A percentile compares a stretch with the other conserved stretches of the same genome.
Conservation (phyloP, 2,888 invertebrate species). For the Drosophila infuscata region DNA sequence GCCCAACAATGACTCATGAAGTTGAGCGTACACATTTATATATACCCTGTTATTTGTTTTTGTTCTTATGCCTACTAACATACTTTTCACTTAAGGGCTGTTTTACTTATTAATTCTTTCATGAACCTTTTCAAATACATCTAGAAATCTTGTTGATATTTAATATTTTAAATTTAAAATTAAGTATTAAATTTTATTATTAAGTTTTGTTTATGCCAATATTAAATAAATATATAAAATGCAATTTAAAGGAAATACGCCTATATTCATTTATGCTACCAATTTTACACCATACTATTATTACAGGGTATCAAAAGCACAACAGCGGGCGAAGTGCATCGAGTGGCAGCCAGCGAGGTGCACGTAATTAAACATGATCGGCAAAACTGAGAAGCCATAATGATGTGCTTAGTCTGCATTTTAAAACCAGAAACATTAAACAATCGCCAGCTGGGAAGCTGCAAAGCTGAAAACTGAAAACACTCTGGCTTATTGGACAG, state of each 20-base stretch:
- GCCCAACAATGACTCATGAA: background rate
- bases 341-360: slow-evolving; percentile 33
- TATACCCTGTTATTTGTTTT: background rate
- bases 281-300: too few species aligned
- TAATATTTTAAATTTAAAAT: background rate
- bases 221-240: background rate
- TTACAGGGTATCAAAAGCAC: background rate
- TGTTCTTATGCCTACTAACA: background rate
- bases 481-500: slow-evolving; percentile 48
- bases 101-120: background rate
- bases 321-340: slow-evolving; percentile 9
- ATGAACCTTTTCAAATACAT: background rate
- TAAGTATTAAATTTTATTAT: background rate
- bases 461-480: slow-evolving; percentile 9
- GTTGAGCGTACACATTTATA: background rate
- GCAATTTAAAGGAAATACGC: background rate
- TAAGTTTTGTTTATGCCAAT: background rate
- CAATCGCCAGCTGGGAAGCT: slow-evolving; percentile 7
- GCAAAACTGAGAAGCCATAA: slow-evolving; percentile 57
- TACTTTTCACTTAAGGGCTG: background rate
- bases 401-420: slow-evolving; percentile 47
- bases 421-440: slow-evolving; percentile 19
- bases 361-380: slow-evolving; percentile 68
- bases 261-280: background rate
- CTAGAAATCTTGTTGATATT: background rate